Evolutionary conservation across 2,888 invertebrate genomes (phyloP).

Genomic region (Aphodius sticticus): DNA sequence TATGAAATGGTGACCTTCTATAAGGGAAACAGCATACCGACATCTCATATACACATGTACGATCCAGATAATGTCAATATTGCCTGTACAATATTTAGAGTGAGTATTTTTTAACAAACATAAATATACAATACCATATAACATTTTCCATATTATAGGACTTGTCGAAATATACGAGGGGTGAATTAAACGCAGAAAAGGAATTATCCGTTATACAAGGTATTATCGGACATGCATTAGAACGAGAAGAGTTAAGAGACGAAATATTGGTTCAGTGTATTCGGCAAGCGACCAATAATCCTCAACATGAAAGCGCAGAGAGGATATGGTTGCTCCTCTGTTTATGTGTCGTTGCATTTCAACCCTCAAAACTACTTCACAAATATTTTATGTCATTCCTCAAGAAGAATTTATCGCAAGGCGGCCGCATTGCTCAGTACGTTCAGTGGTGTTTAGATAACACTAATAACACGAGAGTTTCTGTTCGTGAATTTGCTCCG

Average conservation of each 20-base stretch:
- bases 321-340: conserved; percentile 90
- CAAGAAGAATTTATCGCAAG: conserved; percentile 72
- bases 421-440: conserved; percentile 79
- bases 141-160: conserved; percentile 66
- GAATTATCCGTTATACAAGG: conserved; percentile 86
- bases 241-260: conserved; percentile 90
- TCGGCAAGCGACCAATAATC: conserved; percentile 89
- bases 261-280: conserved; percentile 92
- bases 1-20: conserved; percentile 93
- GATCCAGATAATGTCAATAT: conserved; percentile 93
- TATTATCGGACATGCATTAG: conserved; percentile 86
- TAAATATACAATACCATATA: conserved; percentile 7
- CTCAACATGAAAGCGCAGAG: conserved; percentile 82
- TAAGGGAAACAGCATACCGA: conserved; percentile 87
- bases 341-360: conserved; percentile 90
- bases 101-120: conserved; percentile 59
- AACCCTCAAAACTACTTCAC: conserved; percentile 83
- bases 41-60: conserved; percentile 93
- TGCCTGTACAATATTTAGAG: conserved; percentile 90
- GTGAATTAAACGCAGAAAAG: conserved; percentile 84
- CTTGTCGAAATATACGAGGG: conserved; percentile 87
- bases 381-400: conserved; percentile 83
- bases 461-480: conserved; percentile 85
- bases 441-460: conserved; percentile 95
- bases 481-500: conserved; percentile 83